phyloP scores from a whole-genome alignment of 1,140 invertebrate genomes.

The Bombus sylvicola region DNA sequence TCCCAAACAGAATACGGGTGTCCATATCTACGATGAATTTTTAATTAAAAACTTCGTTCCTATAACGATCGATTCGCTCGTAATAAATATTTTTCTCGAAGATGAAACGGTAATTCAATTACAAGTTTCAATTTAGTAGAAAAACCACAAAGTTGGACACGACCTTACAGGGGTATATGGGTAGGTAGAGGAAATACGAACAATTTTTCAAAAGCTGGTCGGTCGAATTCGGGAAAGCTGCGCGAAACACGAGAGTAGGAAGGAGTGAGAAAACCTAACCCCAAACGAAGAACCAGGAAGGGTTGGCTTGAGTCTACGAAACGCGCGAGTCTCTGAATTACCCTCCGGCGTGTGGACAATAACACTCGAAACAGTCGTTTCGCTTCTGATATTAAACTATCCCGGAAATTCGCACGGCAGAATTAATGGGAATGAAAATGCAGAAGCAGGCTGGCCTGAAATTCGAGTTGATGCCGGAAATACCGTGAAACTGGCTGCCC shows the following conservation, averaged over 20 bases:
- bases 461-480: slow-evolving; percentile 29
- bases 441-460: not conserved
- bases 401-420: slow-evolving; percentile 28
- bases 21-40: not conserved
- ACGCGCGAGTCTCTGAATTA: slow-evolving; percentile 26
- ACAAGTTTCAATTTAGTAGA: not conserved
- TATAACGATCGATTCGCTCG: not conserved
- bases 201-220: not conserved
- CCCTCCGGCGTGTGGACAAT: slow-evolving; percentile 43
- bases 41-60: slow-evolving; percentile 1
- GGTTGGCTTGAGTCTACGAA: not conserved
- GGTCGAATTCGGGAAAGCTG: not conserved
- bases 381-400: slow-evolving; percentile 58
- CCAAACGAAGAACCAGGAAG: not conserved
- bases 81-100: not conserved
- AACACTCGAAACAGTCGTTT: slow-evolving; percentile 37
- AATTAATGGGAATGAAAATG: slow-evolving; percentile 46
- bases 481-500: slow-evolving; percentile 5
- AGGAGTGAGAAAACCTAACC: not conserved
- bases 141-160: not conserved
- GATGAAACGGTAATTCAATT: not conserved
- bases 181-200: not conserved
- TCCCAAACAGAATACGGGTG: not conserved
- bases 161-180: no score
- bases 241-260: not conserved